Percentiles rank a stretch among this genome's conserved stretches.
Conservation (phyloP, 2,797 vertebrate species). For the Acanthopagrus latus region DNA sequence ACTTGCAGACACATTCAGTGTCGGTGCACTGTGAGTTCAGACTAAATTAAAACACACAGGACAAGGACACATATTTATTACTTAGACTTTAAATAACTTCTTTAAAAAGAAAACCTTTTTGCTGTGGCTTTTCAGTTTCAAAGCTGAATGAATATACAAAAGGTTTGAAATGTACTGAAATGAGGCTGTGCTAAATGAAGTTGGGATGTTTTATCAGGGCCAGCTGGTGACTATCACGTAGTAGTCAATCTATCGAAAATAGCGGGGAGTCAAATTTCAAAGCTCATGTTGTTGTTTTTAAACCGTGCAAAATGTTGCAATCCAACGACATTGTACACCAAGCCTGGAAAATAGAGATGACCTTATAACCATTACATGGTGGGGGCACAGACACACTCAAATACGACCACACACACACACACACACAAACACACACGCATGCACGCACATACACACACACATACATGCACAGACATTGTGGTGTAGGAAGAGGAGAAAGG, state of each 20-base stretch:
- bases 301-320: conserved; percentile 81
- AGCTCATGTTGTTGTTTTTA: conserved; percentile 79
- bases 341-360: conserved; percentile 74
- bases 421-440: not conserved
- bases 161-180: conserved; percentile 17
- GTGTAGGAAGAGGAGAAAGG: conserved; percentile 57
- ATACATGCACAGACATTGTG: conserved; percentile 9
- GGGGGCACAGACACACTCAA: conserved; percentile 18
- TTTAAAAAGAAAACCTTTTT: not conserved
- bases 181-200: conserved; percentile 49
- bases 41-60: conserved; percentile 39
- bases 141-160: not conserved
- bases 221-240: conserved; percentile 79
- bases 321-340: conserved; percentile 73
- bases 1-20: conserved; percentile 25
- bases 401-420: not conserved
- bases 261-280: conserved; percentile 83
- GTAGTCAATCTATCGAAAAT: conserved; percentile 84
- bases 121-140: not conserved
- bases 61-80: conserved; percentile 33
- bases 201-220: conserved; percentile 67
- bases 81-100: conserved; percentile 17
- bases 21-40: conserved; percentile 21
- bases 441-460: conserved; percentile 25
- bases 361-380: conserved; percentile 66